A percentile compares a stretch with the other conserved stretches of the same genome.
These are phyloP conservation scores for Fopius arisanus DNA, from an alignment of 1,140 invertebrate genomes.

Conservation along the genomic window DNA sequence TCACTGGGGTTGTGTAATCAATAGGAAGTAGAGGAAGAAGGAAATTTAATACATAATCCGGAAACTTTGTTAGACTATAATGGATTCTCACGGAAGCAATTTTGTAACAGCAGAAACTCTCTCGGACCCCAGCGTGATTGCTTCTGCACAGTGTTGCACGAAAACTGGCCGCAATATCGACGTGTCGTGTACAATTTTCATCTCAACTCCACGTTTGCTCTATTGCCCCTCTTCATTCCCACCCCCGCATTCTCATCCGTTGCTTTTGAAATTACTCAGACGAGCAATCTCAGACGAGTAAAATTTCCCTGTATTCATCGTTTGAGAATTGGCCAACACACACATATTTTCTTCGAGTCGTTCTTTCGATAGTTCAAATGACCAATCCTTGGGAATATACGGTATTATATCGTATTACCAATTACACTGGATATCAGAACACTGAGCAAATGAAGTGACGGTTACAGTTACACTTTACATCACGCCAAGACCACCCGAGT, in stretches of 20 bases:
- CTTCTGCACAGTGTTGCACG: background rate
- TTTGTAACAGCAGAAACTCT: background rate
- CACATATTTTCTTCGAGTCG: no score
- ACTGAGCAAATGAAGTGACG: conserved; percentile 48
- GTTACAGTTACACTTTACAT: conserved; percentile 50
- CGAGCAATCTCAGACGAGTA: background rate
- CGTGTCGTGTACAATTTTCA: background rate
- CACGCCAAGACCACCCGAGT: conserved; percentile 10
- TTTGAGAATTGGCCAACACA: background rate
- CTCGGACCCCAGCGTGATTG: background rate
- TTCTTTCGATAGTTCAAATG: no score
- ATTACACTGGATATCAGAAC: conserved; percentile 45
- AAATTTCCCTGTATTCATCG: background rate
- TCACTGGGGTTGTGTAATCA: background rate
- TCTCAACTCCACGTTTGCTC: background rate
- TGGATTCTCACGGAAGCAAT: background rate
- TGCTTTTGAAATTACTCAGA: background rate
- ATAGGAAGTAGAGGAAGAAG: background rate
- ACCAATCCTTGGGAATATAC: background rate
- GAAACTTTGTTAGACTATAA: background rate
- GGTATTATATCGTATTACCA: conserved; percentile 47
- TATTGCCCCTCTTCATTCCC: background rate
- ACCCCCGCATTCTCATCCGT: background rate
- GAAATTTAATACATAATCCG: background rate
- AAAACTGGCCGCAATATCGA: background rate